Conservation (phyloP, 2,113 vertebrate genomes). For the Triplophysa dalaica region DNA sequence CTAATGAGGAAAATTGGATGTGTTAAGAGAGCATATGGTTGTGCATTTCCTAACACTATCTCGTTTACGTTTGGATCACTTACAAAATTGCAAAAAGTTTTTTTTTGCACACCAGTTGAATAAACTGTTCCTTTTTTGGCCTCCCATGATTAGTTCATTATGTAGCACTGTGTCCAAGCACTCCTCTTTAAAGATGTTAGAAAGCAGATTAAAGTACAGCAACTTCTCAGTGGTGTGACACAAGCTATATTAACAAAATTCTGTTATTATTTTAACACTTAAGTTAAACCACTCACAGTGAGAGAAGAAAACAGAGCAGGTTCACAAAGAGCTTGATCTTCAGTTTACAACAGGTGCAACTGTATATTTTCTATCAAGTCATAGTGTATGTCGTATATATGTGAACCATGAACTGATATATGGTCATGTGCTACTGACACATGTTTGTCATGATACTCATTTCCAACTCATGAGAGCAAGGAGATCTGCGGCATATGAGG, state of each 20-base stretch:
- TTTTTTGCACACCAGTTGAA: constrained; percentile 67
- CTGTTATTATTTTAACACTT: background rate
- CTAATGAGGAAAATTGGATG: constrained; percentile 37
- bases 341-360: background rate
- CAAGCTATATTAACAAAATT: background rate
- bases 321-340: background rate
- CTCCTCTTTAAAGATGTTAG: background rate
- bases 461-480: background rate
- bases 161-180: background rate
- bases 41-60: constrained; percentile 45
- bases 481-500: too few relatives aligned
- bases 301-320: background rate
- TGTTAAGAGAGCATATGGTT: constrained; percentile 35
- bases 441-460: background rate
- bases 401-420: background rate
- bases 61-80: constrained; percentile 43
- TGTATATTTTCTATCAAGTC: background rate
- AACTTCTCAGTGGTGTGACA: background rate
- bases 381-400: background rate
- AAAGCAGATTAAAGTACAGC: background rate
- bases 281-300: background rate
- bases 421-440: background rate
- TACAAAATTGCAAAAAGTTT: constrained; percentile 10
- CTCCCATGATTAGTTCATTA: constrained; percentile 47
- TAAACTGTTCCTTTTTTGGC: constrained; percentile 61